These are phyloP conservation scores for Solenodon paradoxus DNA, from an alignment of 2,113 vertebrate species.

Conservation along the genomic window DNA sequence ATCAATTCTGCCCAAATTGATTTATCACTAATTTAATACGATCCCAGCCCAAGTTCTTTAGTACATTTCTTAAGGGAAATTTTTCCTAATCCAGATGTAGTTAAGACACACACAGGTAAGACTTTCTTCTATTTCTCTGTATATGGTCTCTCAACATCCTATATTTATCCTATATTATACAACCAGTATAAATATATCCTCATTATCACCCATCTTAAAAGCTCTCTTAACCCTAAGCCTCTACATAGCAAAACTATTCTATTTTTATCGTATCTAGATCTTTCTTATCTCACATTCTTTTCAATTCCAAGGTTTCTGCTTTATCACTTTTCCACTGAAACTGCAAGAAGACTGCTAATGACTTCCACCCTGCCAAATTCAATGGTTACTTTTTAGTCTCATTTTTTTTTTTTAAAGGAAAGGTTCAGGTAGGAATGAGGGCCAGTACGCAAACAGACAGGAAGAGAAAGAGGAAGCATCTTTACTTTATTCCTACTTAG, in stretches of 20 bases:
- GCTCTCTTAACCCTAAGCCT: background rate
- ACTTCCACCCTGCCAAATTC: background rate
- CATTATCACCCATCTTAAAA: background rate
- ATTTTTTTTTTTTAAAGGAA: too few relatives aligned
- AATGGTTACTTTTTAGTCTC: background rate
- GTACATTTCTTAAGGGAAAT: background rate
- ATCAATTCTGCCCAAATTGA: background rate
- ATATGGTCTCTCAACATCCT: background rate
- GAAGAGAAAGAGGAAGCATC: too few relatives aligned
- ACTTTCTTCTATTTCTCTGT: background rate
- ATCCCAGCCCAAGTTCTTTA: background rate
- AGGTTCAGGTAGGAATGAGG: too few relatives aligned
- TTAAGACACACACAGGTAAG: background rate
- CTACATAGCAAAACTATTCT: background rate
- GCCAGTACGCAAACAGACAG: too few relatives aligned
- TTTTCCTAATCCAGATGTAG: background rate
- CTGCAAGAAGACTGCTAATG: background rate
- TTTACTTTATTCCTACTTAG: too few relatives aligned
- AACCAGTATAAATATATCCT: background rate
- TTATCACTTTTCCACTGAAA: background rate
- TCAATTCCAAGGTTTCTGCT: background rate
- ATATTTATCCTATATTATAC: background rate
- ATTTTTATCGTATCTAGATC: background rate
- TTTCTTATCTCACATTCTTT: background rate
- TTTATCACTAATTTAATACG: constrained; percentile 37